Base-by-base conservation (phyloP, 2,888 invertebrate species). In the Alsophila aescularia region DNA sequence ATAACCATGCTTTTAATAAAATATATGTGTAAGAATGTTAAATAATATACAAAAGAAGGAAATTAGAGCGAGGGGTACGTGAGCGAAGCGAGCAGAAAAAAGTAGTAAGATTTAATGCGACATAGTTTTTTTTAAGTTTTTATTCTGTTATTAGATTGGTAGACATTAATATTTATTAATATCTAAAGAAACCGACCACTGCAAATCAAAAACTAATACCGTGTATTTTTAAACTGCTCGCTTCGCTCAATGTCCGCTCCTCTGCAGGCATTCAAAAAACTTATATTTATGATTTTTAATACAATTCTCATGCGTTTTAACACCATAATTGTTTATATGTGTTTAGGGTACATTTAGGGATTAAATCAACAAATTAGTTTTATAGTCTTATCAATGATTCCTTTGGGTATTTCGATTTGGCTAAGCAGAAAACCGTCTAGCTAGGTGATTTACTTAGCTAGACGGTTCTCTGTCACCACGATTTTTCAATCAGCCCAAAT, bases 1-100 rank as follows among this genome's bases (percentile, higher is more conserved):
- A 54, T 36, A 35, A 39, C 9, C 45, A 43, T 42, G 52, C 48
- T 21, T 52, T 15, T 24, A 43, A 37, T 49, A 42, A 56, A 47
- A 45, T 36, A 45, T 14, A 35, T 12, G 40, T 16, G 13, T 40
- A 48, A 37, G 27, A 41, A 41, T 24, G 14, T 32, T 52, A 52
- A 44, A 52, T 45, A 52, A 41, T 52, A 35, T 52, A 52, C 40
- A 52, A 45, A 52, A 52, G 39, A 34, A 37, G 3, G 15, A 27
- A 41, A 14, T 32, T 16, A 10, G 27, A 35, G 35, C 40, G 12
- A 31, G 37, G 21, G 24, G 0, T 34, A 2, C n/a, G 10, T n/a
- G 32, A 52, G 44, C 40, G 44, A 39, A 34, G 12, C 18, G 51
- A 32, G 34, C 39, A 10, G 12, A 24, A n/a, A 39, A 39, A 37